These are phyloP conservation scores for Actinia tenebrosa DNA, from an alignment of 64 coral and sea anemone species.

Conservation along the genomic window DNA sequence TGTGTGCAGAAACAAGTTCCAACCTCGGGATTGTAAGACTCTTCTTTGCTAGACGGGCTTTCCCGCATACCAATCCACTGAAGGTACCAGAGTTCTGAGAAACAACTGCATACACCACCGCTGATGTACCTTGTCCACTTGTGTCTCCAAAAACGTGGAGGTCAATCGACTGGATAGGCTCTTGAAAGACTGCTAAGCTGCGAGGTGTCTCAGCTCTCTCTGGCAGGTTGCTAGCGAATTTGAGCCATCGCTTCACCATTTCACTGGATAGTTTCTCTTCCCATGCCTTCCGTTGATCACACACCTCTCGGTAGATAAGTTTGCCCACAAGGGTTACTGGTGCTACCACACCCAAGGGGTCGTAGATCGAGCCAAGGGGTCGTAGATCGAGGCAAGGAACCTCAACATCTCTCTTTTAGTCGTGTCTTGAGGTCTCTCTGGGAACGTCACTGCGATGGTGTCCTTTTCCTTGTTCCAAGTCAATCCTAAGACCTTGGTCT, in stretches of 20 bases:
- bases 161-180: not conserved
- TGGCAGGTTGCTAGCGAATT: not conserved
- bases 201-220: slow-evolving; percentile 14
- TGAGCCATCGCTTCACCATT: not conserved
- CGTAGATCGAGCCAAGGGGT: not conserved
- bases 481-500: slow-evolving; percentile 33
- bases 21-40: slow-evolving; percentile 34
- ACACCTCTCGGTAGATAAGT: slow-evolving; percentile 31
- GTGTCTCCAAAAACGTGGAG: slow-evolving; percentile 44
- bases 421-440: not conserved
- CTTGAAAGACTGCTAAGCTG: not conserved
- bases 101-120: slow-evolving; percentile 43
- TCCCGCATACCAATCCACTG: slow-evolving; percentile 27
- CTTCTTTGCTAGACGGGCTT: slow-evolving; percentile 41
- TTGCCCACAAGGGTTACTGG: slow-evolving; percentile 28
- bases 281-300: slow-evolving; percentile 5
- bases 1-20: slow-evolving; percentile 35
- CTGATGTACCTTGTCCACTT: slow-evolving; percentile 28
- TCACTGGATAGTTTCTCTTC: slow-evolving; percentile 15
- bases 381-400: slow-evolving; percentile 21
- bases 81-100: slow-evolving; percentile 16
- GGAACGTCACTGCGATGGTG: slow-evolving; percentile 18
- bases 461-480: slow-evolving; percentile 37
- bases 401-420: slow-evolving; percentile 28
- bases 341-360: slow-evolving; percentile 28